Evolutionary conservation across 2,888 invertebrate species (phyloP).

Genomic region (Panzeria rudis): DNA sequence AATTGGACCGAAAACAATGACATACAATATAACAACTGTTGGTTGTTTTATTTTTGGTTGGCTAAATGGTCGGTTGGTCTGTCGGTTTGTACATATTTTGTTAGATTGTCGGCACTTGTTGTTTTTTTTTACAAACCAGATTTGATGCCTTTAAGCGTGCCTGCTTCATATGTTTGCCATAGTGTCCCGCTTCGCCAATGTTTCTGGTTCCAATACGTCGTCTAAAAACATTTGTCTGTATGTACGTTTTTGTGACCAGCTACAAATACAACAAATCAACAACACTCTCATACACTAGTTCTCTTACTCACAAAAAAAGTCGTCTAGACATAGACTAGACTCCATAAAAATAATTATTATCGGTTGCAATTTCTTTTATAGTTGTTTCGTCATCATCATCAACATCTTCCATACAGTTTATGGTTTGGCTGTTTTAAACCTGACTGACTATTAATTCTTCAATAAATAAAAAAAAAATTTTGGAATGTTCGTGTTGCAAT

Average conservation of each 20-base stretch:
- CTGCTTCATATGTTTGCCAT: conserved; percentile 32
- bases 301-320: conserved; percentile 76
- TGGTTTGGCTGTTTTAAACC: conserved; percentile 10
- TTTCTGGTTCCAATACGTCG: conserved; percentile 43
- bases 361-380: conserved; percentile 83
- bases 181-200: conserved; percentile 20
- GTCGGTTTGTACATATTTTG: conserved; percentile 29
- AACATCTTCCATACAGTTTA: conserved; percentile 58
- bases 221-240: conserved; percentile 29
- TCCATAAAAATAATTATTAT: conserved; percentile 84
- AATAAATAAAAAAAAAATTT: conserved; percentile 10
- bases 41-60: conserved; percentile 39
- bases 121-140: not conserved
- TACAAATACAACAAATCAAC: conserved; percentile 47
- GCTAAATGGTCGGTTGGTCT: conserved; percentile 25
- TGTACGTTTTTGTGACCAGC: conserved; percentile 58
- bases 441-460: conserved; percentile 29
- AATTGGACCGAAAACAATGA: conserved; percentile 61
- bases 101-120: conserved; percentile 69
- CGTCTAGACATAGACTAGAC: conserved; percentile 84
- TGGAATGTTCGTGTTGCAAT: conserved; percentile 57
- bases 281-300: conserved; percentile 23
- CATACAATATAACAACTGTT: conserved; percentile 60
- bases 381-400: conserved; percentile 57
- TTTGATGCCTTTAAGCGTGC: conserved; percentile 55